Percentiles rank a stretch among this genome's conserved stretches.
Conservation (phyloP, 2,888 invertebrate genomes). For the Catocala nupta region DNA sequence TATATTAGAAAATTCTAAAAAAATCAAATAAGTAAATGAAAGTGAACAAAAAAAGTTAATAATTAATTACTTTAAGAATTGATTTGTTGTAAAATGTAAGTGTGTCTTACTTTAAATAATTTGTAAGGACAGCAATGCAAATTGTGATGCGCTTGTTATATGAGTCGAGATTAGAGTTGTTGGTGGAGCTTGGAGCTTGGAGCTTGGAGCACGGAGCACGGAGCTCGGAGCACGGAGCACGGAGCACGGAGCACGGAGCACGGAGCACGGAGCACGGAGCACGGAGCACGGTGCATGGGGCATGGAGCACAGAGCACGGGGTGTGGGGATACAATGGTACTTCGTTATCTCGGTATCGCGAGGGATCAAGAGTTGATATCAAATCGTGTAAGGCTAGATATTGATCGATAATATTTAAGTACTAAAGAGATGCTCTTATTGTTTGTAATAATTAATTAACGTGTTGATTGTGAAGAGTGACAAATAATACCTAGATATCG, state of each 20-base stretch:
- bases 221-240: too few relatives aligned
- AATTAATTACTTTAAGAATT: slow-evolving; percentile 60
- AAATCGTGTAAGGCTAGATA: slow-evolving; percentile 8
- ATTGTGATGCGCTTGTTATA: not conserved
- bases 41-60: slow-evolving; percentile 66
- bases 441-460: slow-evolving; percentile 1
- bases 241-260: too few relatives aligned
- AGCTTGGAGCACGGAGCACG: too few relatives aligned
- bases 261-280: too few relatives aligned
- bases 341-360: slow-evolving; percentile 43
- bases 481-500: slow-evolving; percentile 36
- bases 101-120: slow-evolving; percentile 44
- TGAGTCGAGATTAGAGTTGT: too few relatives aligned
- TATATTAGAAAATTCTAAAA: slow-evolving; percentile 65
- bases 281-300: too few relatives aligned
- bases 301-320: slow-evolving; percentile 12
- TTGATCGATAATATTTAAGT: slow-evolving; percentile 13
- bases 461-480: slow-evolving; percentile 14
- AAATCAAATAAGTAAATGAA: slow-evolving; percentile 65
- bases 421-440: slow-evolving; percentile 13
- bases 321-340: slow-evolving; percentile 28
- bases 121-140: slow-evolving; percentile 14
- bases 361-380: slow-evolving; percentile 18
- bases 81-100: slow-evolving; percentile 64
- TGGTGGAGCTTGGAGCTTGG: too few relatives aligned